Evolutionary conservation across 2,113 vertebrate genomes (phyloP).

Genomic region (Merops nubicus): DNA sequence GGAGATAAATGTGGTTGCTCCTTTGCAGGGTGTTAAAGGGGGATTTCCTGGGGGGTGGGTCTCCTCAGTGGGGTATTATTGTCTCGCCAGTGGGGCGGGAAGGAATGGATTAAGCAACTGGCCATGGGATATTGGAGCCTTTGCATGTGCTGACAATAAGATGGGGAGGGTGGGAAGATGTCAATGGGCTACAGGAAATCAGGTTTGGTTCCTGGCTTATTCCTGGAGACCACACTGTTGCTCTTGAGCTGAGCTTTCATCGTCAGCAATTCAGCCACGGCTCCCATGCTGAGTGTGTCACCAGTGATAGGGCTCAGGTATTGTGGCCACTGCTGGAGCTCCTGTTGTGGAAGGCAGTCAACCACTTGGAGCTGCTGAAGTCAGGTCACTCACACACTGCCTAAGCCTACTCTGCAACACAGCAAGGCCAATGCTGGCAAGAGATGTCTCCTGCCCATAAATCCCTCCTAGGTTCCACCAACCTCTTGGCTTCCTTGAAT

Average conservation of each 20-base stretch:
- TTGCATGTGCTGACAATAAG: background rate
- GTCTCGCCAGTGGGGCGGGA: background rate
- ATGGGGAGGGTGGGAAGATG: background rate
- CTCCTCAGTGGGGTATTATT: constrained; percentile 46
- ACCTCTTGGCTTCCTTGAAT: background rate
- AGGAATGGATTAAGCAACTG: constrained; percentile 45
- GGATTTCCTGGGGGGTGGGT: constrained; percentile 57
- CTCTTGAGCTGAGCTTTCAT: background rate
- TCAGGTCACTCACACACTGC: background rate
- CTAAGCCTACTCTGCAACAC: background rate
- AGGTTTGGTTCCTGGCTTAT: background rate
- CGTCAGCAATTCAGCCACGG: background rate
- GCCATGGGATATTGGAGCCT: background rate
- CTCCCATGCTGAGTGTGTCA: background rate
- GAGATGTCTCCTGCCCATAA: background rate
- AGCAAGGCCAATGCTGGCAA: background rate
- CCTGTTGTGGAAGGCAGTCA: background rate
- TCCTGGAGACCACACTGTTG: background rate
- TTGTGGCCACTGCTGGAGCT: background rate
- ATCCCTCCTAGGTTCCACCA: background rate
- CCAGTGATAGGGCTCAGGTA: background rate
- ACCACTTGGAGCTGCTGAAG: background rate
- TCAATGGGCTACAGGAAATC: background rate
- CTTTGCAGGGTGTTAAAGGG: constrained; percentile 45
- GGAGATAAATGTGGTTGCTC: constrained; percentile 49